These are phyloP conservation scores for Pandemis cinnamomeana DNA, from an alignment of 2,888 invertebrate genomes.

Conservation along the genomic window DNA sequence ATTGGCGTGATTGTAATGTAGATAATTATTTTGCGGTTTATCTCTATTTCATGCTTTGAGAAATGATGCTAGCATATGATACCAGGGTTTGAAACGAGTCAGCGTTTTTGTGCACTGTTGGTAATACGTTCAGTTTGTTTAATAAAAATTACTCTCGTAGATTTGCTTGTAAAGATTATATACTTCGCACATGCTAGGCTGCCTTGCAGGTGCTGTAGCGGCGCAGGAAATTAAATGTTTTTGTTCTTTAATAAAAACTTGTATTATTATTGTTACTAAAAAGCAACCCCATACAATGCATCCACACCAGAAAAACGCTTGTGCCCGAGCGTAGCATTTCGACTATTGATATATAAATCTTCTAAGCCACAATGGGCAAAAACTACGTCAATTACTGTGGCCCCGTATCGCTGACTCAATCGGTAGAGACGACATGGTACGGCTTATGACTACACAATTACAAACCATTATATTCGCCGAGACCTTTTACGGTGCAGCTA, in stretches of 20 bases:
- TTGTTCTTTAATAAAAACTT: no score
- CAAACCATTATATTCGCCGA: slow-evolving; percentile 75
- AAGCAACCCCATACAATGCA: neutral
- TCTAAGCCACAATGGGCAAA: slow-evolving; percentile 44
- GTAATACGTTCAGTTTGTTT: no score
- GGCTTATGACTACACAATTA: slow-evolving; percentile 82
- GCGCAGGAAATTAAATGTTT: no score
- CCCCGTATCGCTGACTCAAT: slow-evolving; percentile 76
- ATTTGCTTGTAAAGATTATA: no score
- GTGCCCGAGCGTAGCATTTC: slow-evolving; percentile 43
- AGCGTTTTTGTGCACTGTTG: no score
- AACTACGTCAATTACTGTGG: slow-evolving; percentile 72
- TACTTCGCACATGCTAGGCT: no score
- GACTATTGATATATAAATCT: slow-evolving; percentile 52
- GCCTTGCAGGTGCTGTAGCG: no score
- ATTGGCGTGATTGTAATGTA: neutral
- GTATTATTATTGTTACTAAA: neutral
- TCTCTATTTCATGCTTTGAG: no score
- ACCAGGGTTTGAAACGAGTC: no score
- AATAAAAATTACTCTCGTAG: no score
- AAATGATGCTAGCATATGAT: no score
- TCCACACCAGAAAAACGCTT: slow-evolving; percentile 37
- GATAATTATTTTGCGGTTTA: neutral
- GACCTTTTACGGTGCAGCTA: slow-evolving; percentile 72
- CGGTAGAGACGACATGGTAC: slow-evolving; percentile 65